Evolutionary conservation across 2,888 invertebrate species (phyloP), one percentile per base, ranked within the genome.

Genomic region (Melieria picta): DNA sequence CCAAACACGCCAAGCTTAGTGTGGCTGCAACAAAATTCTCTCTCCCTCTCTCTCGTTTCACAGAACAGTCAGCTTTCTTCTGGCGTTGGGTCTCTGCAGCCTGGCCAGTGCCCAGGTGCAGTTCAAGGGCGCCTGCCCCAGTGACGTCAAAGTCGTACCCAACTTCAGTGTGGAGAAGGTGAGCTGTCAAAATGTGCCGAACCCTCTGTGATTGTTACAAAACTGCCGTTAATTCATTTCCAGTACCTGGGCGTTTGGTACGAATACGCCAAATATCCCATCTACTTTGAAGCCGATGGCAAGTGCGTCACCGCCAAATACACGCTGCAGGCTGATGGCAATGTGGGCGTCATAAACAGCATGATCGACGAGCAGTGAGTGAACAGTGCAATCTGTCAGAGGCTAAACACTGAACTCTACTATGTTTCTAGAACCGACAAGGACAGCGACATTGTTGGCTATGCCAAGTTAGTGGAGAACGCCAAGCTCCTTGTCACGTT

Each of bases 191-290:
- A 7, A 57, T 30, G 30, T 57, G n/a, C 52, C 6, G 6, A 52
- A 52, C 3, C 52, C 13, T 52, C 52, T n/a, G 52, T 5, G 9
- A 13, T 7, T 47, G 47, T 47, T 3, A 52, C 11, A 52, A 9
- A 5, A 4, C 5, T 1, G 4, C 2, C 13, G 1, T 52, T 30
- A 30, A 30, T 57, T 30, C 11, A 56, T 56, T 56, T n/a, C 30
- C 52, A 69, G 91, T 92, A 91, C 80, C 80, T 91, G 77, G 93
- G 93, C 50, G 90, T 89, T 80, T 94, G 93, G 93, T 93, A 91
- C 80, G 93, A 93, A 84, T 90, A 89, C 9, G 91, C 92, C 82
- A 90, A 91, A 79, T 93, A 93, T 82, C 92, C 93, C 81, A 90
- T 91, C 7, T 79, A 92, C 52, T 92, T 92, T 82, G 90, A 93